A percentile compares a stretch with the other conserved stretches of the same genome.
phyloP scores from a whole-genome alignment of 2,888 invertebrate species.

The Eupithecia centaureata region DNA sequence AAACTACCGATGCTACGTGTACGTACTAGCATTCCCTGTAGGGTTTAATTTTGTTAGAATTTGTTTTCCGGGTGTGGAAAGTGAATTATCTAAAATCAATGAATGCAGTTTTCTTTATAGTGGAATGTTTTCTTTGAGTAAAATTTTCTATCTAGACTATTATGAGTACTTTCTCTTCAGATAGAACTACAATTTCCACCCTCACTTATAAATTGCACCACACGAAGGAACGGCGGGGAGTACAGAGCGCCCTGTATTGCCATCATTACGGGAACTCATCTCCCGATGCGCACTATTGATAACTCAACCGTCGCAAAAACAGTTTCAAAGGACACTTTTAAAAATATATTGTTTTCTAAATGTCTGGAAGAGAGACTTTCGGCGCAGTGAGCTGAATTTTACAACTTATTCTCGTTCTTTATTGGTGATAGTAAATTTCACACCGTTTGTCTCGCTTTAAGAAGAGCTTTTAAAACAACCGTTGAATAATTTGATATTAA shows the following conservation, averaged over 20 bases:
- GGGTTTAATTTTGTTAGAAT: no score
- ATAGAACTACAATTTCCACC: no score
- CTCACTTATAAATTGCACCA: slow-evolving; percentile 46
- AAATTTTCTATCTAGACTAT: no score
- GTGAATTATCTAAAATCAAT: no score
- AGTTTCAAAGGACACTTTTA: slow-evolving; percentile 43
- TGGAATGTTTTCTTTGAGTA: no score
- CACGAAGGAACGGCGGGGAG: slow-evolving; percentile 42
- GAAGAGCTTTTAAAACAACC: no score
- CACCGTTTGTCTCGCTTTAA: background rate
- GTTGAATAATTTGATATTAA: no score
- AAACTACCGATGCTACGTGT: no score
- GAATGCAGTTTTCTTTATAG: no score
- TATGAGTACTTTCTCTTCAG: no score
- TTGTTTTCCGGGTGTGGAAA: no score
- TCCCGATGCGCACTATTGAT: slow-evolving; percentile 76
- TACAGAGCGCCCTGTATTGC: slow-evolving; percentile 66
- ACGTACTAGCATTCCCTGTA: no score
- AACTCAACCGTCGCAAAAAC: slow-evolving; percentile 70
- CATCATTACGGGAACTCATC: slow-evolving; percentile 80
- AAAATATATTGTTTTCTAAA: slow-evolving; percentile 33
- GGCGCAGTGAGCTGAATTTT: slow-evolving; percentile 5
- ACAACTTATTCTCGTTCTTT: background rate
- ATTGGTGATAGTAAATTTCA: background rate
- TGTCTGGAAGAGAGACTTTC: slow-evolving; percentile 8